These are phyloP conservation scores for Rhopalosiphum nymphaeae DNA, from an alignment of 2,888 invertebrate species.

Conservation along the genomic window DNA sequence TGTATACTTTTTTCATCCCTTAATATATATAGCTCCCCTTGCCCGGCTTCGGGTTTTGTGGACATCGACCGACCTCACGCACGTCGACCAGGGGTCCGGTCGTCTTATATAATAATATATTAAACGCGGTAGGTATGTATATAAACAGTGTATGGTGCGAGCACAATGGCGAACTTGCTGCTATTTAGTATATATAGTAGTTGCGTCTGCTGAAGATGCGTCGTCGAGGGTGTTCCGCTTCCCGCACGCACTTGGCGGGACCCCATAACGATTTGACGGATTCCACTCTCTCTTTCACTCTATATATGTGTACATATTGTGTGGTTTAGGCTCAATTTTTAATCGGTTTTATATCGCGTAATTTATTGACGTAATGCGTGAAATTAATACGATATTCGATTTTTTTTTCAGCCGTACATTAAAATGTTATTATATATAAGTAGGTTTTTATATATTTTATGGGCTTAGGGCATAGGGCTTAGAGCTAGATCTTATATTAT, in stretches of 20 bases:
- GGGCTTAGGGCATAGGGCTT: neutral
- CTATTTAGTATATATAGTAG: neutral
- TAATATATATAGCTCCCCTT: neutral
- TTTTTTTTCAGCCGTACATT: neutral
- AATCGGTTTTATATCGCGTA: neutral
- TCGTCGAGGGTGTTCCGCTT: neutral
- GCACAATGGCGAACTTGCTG: neutral
- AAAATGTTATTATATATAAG: neutral
- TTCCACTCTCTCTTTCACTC: neutral
- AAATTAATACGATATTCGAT: neutral
- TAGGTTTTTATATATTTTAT: neutral
- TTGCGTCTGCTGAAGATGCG: neutral
- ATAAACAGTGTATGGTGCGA: neutral
- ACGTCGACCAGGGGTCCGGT: conserved; percentile 17
- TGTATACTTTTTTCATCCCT: conserved; percentile 33
- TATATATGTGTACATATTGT: too few relatives aligned
- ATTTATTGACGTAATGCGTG: neutral
- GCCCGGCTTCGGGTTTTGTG: neutral
- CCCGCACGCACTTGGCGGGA: neutral
- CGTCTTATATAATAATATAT: conserved; percentile 1
- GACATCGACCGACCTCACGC: neutral
- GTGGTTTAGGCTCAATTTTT: neutral
- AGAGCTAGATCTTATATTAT: neutral
- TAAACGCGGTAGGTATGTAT: neutral
- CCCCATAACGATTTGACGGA: neutral